These are phyloP conservation scores for Atrichornis clamosus DNA, from an alignment of 2,113 vertebrate genomes.

Conservation along the genomic window DNA sequence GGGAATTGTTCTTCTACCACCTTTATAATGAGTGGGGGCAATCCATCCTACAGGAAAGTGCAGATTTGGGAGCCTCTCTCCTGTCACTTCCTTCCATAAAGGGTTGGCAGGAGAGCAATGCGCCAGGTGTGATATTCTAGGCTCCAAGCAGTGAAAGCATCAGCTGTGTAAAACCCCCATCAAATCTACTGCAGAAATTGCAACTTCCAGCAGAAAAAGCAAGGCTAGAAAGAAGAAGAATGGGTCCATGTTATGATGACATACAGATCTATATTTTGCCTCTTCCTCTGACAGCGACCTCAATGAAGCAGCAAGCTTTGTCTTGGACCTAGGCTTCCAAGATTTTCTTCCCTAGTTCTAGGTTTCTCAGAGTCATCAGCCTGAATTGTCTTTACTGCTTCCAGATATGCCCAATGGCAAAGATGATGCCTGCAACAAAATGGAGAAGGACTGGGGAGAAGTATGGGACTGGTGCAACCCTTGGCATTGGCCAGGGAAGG, in stretches of 20 bases:
- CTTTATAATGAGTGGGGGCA: background rate
- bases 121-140: background rate
- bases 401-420: conserved; percentile 45
- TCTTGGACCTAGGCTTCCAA: conserved; percentile 64
- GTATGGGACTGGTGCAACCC: background rate
- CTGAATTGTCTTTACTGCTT: conserved; percentile 67
- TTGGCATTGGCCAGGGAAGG: background rate
- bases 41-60: background rate
- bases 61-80: background rate
- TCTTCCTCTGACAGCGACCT: background rate
- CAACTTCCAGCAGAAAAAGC: background rate
- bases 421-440: conserved; percentile 13
- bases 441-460: background rate
- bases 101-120: background rate
- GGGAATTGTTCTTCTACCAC: background rate
- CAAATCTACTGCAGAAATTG: accelerated
- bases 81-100: background rate
- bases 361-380: conserved; percentile 61
- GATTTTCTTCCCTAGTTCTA: conserved; percentile 61
- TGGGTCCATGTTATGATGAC: background rate
- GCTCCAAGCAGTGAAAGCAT: background rate
- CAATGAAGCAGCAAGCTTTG: background rate
- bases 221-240: background rate
- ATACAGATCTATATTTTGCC: background rate
- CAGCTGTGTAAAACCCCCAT: background rate